A percentile compares a stretch with the other conserved stretches of the same genome.
phyloP scores from a whole-genome alignment of 2,888 invertebrate species.

The Caradrina kadenii region DNA sequence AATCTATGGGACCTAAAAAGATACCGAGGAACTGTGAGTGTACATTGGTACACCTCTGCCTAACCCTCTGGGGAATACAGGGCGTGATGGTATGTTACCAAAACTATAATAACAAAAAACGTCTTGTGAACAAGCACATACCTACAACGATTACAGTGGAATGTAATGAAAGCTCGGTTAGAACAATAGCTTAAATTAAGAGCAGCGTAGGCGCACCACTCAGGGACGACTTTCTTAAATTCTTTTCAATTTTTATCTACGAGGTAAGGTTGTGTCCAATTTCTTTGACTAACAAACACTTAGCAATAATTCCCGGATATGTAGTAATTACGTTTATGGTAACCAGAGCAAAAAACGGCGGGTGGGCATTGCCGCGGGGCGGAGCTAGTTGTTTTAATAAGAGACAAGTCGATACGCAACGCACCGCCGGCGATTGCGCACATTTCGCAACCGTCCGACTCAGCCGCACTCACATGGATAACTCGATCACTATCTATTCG shows the following conservation, averaged over 20 bases:
- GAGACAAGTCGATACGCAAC: constrained; percentile 62
- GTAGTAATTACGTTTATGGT: constrained; percentile 38
- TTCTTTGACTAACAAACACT: neutral
- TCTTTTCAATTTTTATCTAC: constrained; percentile 11
- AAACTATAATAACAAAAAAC: neutral
- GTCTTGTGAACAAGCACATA: constrained; percentile 9
- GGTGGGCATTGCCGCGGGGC: constrained; percentile 55
- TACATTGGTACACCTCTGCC: too few relatives aligned
- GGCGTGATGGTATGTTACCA: neutral
- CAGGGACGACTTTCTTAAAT: constrained; percentile 55
- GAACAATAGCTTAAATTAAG: constrained; percentile 41
- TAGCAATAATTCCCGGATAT: constrained; percentile 44
- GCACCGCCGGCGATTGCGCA: constrained; percentile 39
- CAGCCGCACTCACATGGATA: constrained; percentile 65
- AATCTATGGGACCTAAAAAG: too few relatives aligned
- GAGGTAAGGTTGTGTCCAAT: neutral
- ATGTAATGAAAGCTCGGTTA: constrained; percentile 51
- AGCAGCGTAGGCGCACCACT: constrained; percentile 35
- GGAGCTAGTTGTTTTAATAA: constrained; percentile 59
- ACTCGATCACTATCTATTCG: constrained; percentile 74
- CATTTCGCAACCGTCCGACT: constrained; percentile 66
- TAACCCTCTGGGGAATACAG: too few relatives aligned
- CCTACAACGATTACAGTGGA: constrained; percentile 19
- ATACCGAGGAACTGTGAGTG: too few relatives aligned
- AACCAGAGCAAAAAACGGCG: constrained; percentile 48